Base-by-base conservation (phyloP, 1,140 invertebrate genomes). In the Brachionus sp. region DNA sequence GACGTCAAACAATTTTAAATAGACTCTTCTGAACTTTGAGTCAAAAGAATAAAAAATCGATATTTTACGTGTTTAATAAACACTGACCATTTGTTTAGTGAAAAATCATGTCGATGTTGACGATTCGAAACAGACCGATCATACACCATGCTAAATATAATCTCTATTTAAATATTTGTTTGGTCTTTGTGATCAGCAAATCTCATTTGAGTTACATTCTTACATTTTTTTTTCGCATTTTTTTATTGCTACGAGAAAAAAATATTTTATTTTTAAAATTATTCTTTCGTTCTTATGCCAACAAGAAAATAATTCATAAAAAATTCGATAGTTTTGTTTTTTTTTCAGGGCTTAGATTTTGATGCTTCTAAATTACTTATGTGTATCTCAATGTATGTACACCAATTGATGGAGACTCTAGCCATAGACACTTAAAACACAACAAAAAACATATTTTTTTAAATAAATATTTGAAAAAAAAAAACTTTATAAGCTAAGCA, bases 241-340 rank as follows among this genome's bases (percentile, higher is more conserved):
- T n/a, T 57, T 57, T 57, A 57, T 57, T 57, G 50, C 50, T 57
- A 57, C 50, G 50, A 57, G 50, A 57, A 23, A 57, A 53, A 57
- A 23, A 19, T 57, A 5, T 57, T 57, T 19, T 19, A 16, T 57
- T 57, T 57, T 25, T n/a, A 57, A 57, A 57, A 57, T 23, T 19
- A 57, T 57, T 19, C 16, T 57, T 57, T 57, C 16, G 50, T 57
- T 57, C 50, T 57, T 57, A 57, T 57, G 50, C 50, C 50, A 57
- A 57, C 50, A 57, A 57, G 50, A 57, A 57, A 57, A 57, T 57
- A 57, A 23, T 57, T 57, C 50, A 57, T 57, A 57, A 57, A 57
- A 57, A 57, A 57, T 16, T 57, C 50, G 9, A 57, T 57, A 57
- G 5, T 19, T 29, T 1, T 29, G 29, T 29, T 29, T 19, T 57